A percentile compares a stretch with the other conserved stretches of the same genome.
phyloP scores from a whole-genome alignment of 2,888 invertebrate genomes.

The Eupsilia transversa region DNA sequence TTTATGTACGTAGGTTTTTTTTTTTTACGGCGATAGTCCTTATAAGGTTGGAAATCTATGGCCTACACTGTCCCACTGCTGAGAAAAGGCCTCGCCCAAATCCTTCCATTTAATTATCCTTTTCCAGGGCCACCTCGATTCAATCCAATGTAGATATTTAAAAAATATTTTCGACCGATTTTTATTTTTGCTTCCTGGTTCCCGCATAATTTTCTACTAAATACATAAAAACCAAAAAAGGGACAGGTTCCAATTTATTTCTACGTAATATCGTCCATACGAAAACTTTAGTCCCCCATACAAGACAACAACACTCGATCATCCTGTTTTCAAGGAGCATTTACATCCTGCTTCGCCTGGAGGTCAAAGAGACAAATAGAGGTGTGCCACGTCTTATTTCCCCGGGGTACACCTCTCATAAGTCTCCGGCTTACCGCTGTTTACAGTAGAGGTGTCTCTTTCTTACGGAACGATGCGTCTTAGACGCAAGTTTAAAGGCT shows the following conservation, averaged over 20 bases:
- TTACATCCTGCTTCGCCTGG: conserved; percentile 42
- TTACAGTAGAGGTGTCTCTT: conserved; percentile 63
- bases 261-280: not conserved
- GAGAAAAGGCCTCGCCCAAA: too few species aligned
- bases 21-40: too few species aligned
- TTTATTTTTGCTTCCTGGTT: too few species aligned
- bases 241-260: not conserved
- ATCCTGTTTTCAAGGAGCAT: conserved; percentile 45
- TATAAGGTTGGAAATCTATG: too few species aligned
- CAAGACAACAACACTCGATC: conserved; percentile 43
- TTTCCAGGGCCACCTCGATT: too few species aligned
- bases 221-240: too few species aligned
- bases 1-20: too few species aligned
- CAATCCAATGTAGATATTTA: too few species aligned
- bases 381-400: conserved; percentile 80
- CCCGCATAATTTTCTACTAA: not conserved
- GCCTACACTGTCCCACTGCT: too few species aligned
- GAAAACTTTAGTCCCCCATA: conserved; percentile 6
- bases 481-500: conserved; percentile 19
- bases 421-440: conserved; percentile 66
- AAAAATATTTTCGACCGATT: too few species aligned
- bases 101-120: too few species aligned
- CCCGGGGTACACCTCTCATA: conserved; percentile 76
- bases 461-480: conserved; percentile 32
- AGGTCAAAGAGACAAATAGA: conserved; percentile 74